These are phyloP conservation scores for Tribolium madens DNA, from an alignment of 1,140 invertebrate genomes.

Conservation along the genomic window DNA sequence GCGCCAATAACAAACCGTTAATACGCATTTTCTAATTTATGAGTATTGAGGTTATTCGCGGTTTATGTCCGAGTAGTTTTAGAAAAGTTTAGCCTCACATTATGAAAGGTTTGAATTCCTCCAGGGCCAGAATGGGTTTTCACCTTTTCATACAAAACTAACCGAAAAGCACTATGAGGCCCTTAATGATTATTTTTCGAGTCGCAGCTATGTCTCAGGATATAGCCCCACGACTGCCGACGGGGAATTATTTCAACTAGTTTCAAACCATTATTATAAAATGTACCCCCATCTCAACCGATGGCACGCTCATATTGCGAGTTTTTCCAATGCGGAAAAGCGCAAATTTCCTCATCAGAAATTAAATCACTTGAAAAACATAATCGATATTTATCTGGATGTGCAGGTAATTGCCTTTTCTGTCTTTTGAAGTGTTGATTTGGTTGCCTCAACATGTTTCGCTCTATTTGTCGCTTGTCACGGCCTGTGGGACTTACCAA, in stretches of 20 bases:
- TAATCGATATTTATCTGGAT: conserved; percentile 47
- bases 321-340: conserved; percentile 69
- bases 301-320: conserved; percentile 73
- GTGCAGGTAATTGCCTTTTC: conserved; percentile 56
- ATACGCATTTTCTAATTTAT: no score
- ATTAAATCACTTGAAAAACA: conserved; percentile 24
- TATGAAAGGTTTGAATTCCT: conserved; percentile 40
- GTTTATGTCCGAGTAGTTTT: conserved; percentile 14
- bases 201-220: conserved; percentile 71
- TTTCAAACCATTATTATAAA: conserved; percentile 62
- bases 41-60: conserved; percentile 22
- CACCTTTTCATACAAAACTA: conserved; percentile 46
- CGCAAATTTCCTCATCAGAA: conserved; percentile 47
- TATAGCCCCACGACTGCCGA: conserved; percentile 70
- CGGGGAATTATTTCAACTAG: conserved; percentile 66
- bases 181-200: conserved; percentile 66
- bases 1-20: no score
- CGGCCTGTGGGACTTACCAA: conserved; percentile 53
- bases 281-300: conserved; percentile 68
- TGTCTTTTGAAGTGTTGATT: conserved; percentile 55
- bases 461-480: conserved; percentile 52
- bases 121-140: conserved; percentile 51
- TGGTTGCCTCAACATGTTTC: conserved; percentile 49
- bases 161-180: conserved; percentile 54
- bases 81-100: conserved; percentile 34